These are phyloP conservation scores for Melinaea marsaeus DNA, from an alignment of 2,888 invertebrate genomes.

Conservation along the genomic window DNA sequence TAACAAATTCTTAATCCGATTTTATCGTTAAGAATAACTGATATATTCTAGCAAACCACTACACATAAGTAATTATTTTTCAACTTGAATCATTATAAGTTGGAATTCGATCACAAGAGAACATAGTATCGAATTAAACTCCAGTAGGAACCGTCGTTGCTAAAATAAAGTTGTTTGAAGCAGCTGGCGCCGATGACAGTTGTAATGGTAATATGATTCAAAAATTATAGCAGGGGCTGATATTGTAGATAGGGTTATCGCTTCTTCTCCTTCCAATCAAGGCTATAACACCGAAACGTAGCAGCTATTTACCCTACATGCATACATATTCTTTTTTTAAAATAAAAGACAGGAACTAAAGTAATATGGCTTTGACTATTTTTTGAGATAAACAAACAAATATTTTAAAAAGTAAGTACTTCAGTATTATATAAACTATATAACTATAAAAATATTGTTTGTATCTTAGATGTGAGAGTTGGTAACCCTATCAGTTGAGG, in stretches of 20 bases:
- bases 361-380: conserved; percentile 19
- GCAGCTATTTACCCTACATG: background rate
- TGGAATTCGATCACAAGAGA: conserved; percentile 31
- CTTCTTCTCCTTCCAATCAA: conserved; percentile 13
- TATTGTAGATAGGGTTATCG: conserved; percentile 35
- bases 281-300: background rate
- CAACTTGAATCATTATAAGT: conserved; percentile 29
- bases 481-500: conserved; percentile 41
- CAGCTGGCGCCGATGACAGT: conserved; percentile 72
- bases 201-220: conserved; percentile 75
- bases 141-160: conserved; percentile 33
- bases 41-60: conserved; percentile 11
- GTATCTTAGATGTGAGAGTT: background rate
- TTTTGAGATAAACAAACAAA: conserved; percentile 11
- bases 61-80: conserved; percentile 27
- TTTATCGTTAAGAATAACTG: conserved; percentile 2
- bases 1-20: conserved; percentile 4
- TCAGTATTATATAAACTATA: too few relatives aligned
- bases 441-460: too few relatives aligned
- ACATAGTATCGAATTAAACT: conserved; percentile 34
- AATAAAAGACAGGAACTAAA: too few relatives aligned
- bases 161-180: conserved; percentile 70
- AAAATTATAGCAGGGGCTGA: conserved; percentile 66
- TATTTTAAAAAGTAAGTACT: conserved; percentile 15
- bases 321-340: background rate